A percentile compares a stretch with the other conserved stretches of the same genome.
Conservation (phyloP, 2,888 invertebrate genomes). For the Rambutsinella grinnellia region DNA sequence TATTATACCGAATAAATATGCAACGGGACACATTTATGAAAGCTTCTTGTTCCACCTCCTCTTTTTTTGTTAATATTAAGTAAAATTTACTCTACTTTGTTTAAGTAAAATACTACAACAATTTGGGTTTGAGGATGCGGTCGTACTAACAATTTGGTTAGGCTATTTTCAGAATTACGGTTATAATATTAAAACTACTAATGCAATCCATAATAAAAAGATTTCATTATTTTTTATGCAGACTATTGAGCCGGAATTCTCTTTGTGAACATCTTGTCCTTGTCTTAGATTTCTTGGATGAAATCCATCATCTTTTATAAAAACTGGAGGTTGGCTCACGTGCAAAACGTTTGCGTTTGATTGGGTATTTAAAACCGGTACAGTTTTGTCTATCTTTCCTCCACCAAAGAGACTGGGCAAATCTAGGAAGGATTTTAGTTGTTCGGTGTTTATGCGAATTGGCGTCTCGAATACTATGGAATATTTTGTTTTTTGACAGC, state of each 20-base stretch:
- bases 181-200: too few species aligned
- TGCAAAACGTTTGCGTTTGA: not conserved
- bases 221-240: too few species aligned
- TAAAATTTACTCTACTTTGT: too few species aligned
- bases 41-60: not conserved
- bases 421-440: slow-evolving; percentile 20
- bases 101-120: too few species aligned
- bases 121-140: too few species aligned
- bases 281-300: not conserved
- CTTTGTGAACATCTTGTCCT: too few species aligned
- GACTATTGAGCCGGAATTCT: not conserved
- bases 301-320: slow-evolving; percentile 21
- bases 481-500: slow-evolving; percentile 34
- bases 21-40: not conserved
- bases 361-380: slow-evolving; percentile 7
- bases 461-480: slow-evolving; percentile 53
- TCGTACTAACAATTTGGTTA: too few species aligned
- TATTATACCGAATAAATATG: not conserved
- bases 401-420: slow-evolving; percentile 12
- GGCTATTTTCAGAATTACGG: too few species aligned
- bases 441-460: slow-evolving; percentile 42
- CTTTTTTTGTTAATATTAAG: too few species aligned
- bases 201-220: too few species aligned
- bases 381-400: slow-evolving; percentile 4
- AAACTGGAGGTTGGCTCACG: not conserved